Conservation (phyloP, 2,797 vertebrate genomes). For the Sebastes flavidus region DNA sequence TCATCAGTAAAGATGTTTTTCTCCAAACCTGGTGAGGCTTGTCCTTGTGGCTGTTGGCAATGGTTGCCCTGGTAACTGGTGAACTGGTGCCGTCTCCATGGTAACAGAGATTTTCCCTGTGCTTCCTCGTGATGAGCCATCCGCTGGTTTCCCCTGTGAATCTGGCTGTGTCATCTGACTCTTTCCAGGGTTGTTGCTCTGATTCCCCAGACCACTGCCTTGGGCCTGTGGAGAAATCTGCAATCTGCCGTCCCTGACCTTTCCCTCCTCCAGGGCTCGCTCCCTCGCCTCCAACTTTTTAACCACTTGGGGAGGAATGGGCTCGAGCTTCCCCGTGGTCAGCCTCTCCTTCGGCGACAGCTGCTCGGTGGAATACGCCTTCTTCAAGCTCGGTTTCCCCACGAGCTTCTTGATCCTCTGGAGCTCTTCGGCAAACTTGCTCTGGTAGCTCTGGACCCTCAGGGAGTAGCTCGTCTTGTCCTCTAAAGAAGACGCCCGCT, state of each 20-base stretch:
- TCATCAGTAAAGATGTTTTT: conserved; percentile 21
- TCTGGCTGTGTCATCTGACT: conserved; percentile 31
- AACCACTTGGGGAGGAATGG: conserved; percentile 74
- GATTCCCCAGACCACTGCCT: conserved; percentile 7
- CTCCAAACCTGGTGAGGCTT: conserved; percentile 69
- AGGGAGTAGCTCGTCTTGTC: conserved; percentile 86
- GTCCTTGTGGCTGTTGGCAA: conserved; percentile 69
- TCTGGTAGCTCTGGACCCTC: conserved; percentile 87
- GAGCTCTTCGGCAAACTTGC: conserved; percentile 91
- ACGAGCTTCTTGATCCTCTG: conserved; percentile 91
- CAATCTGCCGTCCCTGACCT: not conserved
- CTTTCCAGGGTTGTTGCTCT: conserved; percentile 1
- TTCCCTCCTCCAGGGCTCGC: conserved; percentile 47
- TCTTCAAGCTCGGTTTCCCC: conserved; percentile 88
- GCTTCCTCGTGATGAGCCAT: conserved; percentile 35
- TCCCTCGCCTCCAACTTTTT: conserved; percentile 72
- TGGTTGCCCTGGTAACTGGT: conserved; percentile 77
- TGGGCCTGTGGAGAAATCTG: conserved; percentile 8
- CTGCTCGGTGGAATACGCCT: conserved; percentile 84
- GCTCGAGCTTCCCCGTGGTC: conserved; percentile 64
- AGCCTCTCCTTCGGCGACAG: conserved; percentile 69
- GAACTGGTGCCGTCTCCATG: conserved; percentile 73
- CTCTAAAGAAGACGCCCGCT: conserved; percentile 91
- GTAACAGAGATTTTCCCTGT: conserved; percentile 63
- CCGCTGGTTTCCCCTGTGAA: conserved; percentile 23